Conservation (phyloP, 2,888 invertebrate genomes). For the Terebella lapidaria region DNA sequence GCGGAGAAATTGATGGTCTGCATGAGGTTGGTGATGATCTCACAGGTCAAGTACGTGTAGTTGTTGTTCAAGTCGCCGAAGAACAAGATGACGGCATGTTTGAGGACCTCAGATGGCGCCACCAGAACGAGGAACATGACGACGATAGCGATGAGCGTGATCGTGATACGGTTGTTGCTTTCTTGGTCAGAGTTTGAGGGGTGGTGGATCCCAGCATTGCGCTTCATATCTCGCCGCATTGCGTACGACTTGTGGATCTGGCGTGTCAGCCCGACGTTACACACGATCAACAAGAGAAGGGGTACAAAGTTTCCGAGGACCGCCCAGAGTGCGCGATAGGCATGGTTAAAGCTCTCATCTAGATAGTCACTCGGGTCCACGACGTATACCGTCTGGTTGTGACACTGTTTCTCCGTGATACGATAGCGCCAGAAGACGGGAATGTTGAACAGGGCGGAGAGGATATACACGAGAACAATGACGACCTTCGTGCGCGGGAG, state of each 20-base stretch:
- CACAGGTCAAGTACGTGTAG: slow-evolving; percentile 31
- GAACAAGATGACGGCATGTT: slow-evolving; percentile 25
- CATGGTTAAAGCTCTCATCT: slow-evolving; percentile 23
- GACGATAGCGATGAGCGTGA: slow-evolving; percentile 30
- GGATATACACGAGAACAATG: slow-evolving; percentile 26
- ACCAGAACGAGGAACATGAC: slow-evolving; percentile 32
- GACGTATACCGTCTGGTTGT: background rate
- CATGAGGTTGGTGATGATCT: slow-evolving; percentile 64
- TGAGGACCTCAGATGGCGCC: slow-evolving; percentile 29
- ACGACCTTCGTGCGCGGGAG: slow-evolving; percentile 21
- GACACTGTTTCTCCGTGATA: slow-evolving; percentile 3
- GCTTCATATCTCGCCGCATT: slow-evolving; percentile 36
- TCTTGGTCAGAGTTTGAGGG: slow-evolving; percentile 16
- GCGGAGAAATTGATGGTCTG: slow-evolving; percentile 72
- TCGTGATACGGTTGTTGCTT: slow-evolving; percentile 26
- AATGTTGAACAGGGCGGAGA: slow-evolving; percentile 27
- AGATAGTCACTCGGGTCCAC: background rate
- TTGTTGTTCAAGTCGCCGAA: slow-evolving; percentile 17
- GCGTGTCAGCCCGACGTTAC: slow-evolving; percentile 25
- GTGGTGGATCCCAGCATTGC: slow-evolving; percentile 7
- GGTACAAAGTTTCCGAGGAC: slow-evolving; percentile 30
- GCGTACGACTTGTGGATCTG: slow-evolving; percentile 31
- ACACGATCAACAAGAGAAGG: slow-evolving; percentile 26
- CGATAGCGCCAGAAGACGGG: slow-evolving; percentile 28
- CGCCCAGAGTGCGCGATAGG: slow-evolving; percentile 27